These are phyloP conservation scores for Nanorana parkeri DNA, from an alignment of 2,113 vertebrate genomes.

Conservation along the genomic window DNA sequence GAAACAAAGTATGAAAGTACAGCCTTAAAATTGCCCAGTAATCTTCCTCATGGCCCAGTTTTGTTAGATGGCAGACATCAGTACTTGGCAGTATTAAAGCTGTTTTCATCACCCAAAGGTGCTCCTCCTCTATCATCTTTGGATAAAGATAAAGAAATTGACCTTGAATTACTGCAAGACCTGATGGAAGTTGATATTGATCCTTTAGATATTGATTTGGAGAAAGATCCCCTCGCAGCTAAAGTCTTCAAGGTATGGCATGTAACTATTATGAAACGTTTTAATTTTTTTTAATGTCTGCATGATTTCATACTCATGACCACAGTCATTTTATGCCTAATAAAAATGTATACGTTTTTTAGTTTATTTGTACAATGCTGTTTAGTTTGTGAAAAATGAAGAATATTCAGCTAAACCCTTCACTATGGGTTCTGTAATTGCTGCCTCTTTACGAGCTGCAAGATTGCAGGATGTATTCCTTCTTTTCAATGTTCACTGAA, in stretches of 20 bases:
- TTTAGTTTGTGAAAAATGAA: too few relatives aligned
- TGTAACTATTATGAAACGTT: not conserved
- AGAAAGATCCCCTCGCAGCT: conserved; percentile 98
- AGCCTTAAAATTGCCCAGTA: conserved; percentile 61
- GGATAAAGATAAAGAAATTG: conserved; percentile 99
- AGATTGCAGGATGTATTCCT: too few relatives aligned
- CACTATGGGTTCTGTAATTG: too few relatives aligned
- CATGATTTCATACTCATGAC: not conserved
- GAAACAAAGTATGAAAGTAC: too few relatives aligned
- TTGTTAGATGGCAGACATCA: conserved; percentile 54
- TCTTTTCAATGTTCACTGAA: too few relatives aligned
- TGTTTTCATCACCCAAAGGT: conserved; percentile 82
- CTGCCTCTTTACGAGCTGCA: too few relatives aligned
- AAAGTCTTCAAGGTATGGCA: conserved; percentile 97
- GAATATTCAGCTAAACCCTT: too few relatives aligned
- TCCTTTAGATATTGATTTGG: conserved; percentile 99
- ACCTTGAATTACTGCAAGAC: conserved; percentile 98
- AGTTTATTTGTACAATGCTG: too few relatives aligned
- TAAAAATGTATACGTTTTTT: too few relatives aligned
- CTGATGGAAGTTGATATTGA: conserved; percentile 99
- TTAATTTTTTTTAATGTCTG: conserved; percentile 34
- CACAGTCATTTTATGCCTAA: too few relatives aligned
- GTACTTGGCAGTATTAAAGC: conserved; percentile 46
- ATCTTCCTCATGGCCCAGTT: conserved; percentile 42
- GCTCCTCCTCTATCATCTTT: conserved; percentile 93